Evolutionary conservation across 92 coral and sea anemone species (phyloP), one percentile per base, ranked within the genome.

Genomic region (Palythoa caribaeorum): DNA sequence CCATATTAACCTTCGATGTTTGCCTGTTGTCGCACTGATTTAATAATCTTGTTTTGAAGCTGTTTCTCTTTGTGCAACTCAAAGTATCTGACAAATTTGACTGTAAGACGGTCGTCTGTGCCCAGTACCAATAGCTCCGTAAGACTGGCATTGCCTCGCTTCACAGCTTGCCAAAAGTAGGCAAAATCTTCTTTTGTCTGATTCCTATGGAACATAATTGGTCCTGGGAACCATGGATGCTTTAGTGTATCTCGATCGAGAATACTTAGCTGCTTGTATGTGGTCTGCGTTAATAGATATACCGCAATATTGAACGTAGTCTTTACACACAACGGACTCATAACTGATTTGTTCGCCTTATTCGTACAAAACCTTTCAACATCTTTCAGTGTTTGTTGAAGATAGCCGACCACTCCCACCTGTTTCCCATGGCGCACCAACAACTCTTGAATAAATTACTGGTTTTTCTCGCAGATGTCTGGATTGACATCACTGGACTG

Each of bases 381-480:
- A 40, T 88, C 87, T 52, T 80, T 80, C 13, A 80, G 63, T 47
- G 87, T 65, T 66, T 88, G 91, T 12, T 88, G 69, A 53, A 80
- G 77, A 57, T 21, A 88, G 15, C 88, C 75, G 36, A 88, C 88
- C 55, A 88, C 66, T 40, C 83, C 88, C 88, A 66, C 91, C 76
- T 88, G 91, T 50, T 88, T 88, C 70, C 86, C 91, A 48, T 88
- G 91, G 36, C 88, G 44, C 48, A 89, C 89, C 55, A 89, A 78
- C 51, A 89, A 44, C 81, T 89, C 92, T 83, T 80, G 89, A 71
- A 83, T 73, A 55, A 89, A 89, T 60, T 88, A 48, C 66, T 89
- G 92, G 87, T 83, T 68, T 72, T 89, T 89, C 68, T 89, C 84
- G 14, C 85, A 70, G 28, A 83, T 71, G 5, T 74, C 69, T 52